Evolutionary conservation across 2,888 invertebrate species (phyloP).

Genomic region (Andricus quercusramuli): DNA sequence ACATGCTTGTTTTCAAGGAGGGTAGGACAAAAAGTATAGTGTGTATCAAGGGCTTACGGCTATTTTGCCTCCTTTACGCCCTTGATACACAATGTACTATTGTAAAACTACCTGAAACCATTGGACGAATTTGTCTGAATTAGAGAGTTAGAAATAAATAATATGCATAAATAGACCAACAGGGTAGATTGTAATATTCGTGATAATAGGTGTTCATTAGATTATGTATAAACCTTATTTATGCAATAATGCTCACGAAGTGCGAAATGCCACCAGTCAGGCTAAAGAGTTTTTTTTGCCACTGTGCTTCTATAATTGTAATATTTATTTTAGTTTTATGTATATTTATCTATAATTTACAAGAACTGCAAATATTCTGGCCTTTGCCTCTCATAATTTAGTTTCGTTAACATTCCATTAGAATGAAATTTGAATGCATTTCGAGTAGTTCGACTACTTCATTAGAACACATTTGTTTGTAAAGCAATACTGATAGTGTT

Average conservation of each 20-base stretch:
- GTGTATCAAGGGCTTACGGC: too few relatives aligned
- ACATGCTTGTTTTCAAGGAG: too few relatives aligned
- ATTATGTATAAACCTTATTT: constrained; percentile 45
- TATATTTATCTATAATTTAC: not conserved
- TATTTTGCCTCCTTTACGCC: too few relatives aligned
- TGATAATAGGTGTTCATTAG: constrained; percentile 57
- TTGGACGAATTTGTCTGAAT: constrained; percentile 1
- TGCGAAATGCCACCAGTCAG: not conserved
- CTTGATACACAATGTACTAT: too few relatives aligned
- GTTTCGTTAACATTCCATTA: constrained; percentile 20
- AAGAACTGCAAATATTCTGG: not conserved
- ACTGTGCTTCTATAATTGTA: not conserved
- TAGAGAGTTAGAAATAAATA: constrained; percentile 1
- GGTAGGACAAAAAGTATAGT: too few relatives aligned
- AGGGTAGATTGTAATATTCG: constrained; percentile 58
- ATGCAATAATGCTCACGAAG: constrained; percentile 50
- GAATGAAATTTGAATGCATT: not conserved
- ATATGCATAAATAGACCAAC: constrained; percentile 55
- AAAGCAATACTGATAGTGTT: constrained; percentile 14
- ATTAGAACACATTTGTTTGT: constrained; percentile 12
- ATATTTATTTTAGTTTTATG: not conserved
- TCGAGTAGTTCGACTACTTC: not conserved
- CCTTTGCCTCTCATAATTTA: not conserved
- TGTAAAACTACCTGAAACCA: not conserved
- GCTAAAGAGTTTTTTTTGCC: not conserved